Evolutionary conservation across 2,113 vertebrate genomes (phyloP).

Genomic region (Centrocercus urophasianus): DNA sequence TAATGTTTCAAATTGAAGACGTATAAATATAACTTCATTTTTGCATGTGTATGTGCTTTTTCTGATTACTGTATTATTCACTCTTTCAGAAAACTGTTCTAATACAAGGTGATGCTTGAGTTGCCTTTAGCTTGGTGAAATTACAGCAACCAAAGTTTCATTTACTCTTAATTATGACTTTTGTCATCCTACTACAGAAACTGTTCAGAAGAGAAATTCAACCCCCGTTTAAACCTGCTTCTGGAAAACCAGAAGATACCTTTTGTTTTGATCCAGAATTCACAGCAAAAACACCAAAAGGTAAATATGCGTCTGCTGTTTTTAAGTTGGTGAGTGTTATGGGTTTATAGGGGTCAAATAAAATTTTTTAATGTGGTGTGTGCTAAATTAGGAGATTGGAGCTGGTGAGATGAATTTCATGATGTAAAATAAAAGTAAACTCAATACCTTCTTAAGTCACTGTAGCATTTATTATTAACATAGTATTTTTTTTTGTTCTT

Average conservation of each 20-base stretch:
- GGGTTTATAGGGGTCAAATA: neutral
- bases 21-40: neutral
- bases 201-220: constrained; percentile 93
- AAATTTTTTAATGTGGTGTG: neutral
- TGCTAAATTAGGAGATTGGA: neutral
- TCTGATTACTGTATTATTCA: neutral
- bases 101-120: neutral
- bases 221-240: constrained; percentile 95
- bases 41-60: neutral
- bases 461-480: neutral
- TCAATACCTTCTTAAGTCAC: neutral
- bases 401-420: neutral
- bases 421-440: neutral
- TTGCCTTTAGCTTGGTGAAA: neutral
- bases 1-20: neutral
- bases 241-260: constrained; percentile 96
- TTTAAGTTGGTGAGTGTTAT: neutral
- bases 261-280: constrained; percentile 99
- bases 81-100: neutral
- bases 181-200: constrained; percentile 79
- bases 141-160: neutral
- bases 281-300: constrained; percentile 98
- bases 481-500: neutral
- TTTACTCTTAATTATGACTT: neutral
- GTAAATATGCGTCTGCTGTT: constrained; percentile 63